A percentile compares a stretch with the other conserved stretches of the same genome.
phyloP scores from a whole-genome alignment of 2,888 invertebrate species.

The Drosophila monieri region DNA sequence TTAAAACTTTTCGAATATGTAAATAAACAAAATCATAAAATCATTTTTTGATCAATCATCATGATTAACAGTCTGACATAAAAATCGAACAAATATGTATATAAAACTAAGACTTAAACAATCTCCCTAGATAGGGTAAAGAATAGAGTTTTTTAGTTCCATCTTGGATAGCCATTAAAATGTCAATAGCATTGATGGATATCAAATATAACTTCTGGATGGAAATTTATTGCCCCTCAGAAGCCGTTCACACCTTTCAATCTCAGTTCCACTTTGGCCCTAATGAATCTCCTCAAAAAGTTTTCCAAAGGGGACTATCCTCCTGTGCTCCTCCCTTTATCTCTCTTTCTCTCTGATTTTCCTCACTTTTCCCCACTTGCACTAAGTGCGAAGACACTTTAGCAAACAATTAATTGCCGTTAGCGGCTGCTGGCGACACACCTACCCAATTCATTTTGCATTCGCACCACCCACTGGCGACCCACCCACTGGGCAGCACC shows the following conservation, averaged over 20 bases:
- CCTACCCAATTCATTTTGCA: conserved; percentile 74
- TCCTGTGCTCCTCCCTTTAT: background rate
- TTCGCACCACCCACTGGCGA: conserved; percentile 27
- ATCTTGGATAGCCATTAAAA: background rate
- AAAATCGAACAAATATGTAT: no score
- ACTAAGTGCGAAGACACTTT: conserved; percentile 55
- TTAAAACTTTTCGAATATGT: no score
- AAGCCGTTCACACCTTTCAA: conserved; percentile 37
- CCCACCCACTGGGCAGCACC: conserved; percentile 8
- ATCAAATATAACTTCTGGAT: background rate
- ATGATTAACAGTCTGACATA: no score
- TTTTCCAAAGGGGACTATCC: conserved; percentile 16
- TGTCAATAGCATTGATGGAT: conserved; percentile 12
- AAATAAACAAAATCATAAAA: no score
- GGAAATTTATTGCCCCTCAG: conserved; percentile 17
- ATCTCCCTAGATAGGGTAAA: no score
- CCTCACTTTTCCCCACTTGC: conserved; percentile 18
- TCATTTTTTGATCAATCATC: no score
- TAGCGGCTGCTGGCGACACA: conserved; percentile 73
- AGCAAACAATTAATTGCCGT: conserved; percentile 74
- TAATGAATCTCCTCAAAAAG: conserved; percentile 29
- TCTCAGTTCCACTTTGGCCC: conserved; percentile 31
- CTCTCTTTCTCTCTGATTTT: background rate
- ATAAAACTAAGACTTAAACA: no score
- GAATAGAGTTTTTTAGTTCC: no score